These are phyloP conservation scores for Sciurus niger DNA, from an alignment of 2,113 vertebrate species.

Conservation along the genomic window DNA sequence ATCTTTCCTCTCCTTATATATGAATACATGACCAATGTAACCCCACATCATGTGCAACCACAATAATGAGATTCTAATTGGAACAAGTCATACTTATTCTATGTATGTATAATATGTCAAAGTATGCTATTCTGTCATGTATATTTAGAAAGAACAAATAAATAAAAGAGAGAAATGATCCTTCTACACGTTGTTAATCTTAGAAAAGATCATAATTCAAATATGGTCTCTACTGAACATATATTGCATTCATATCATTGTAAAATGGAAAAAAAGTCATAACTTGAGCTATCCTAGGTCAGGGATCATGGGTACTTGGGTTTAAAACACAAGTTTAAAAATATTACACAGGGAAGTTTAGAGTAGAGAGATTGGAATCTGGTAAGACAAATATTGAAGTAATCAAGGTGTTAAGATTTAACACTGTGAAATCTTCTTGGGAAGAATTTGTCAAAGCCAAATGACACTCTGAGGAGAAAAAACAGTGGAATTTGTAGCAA, in stretches of 20 bases:
- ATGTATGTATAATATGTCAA: too few species aligned
- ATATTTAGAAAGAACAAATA: too few species aligned
- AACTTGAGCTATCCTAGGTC: neutral
- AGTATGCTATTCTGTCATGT: too few species aligned
- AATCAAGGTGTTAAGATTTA: neutral
- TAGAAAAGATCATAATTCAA: neutral
- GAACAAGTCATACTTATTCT: too few species aligned
- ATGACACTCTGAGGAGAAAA: neutral
- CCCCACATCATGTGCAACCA: too few species aligned
- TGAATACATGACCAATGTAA: too few species aligned
- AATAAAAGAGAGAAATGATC: too few species aligned
- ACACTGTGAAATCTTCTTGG: too few species aligned
- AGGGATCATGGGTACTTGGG: neutral
- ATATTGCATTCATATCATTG: neutral
- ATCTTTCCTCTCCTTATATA: too few species aligned
- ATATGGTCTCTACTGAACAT: neutral
- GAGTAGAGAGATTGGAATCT: neutral
- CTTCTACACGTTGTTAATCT: neutral
- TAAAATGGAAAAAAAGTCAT: neutral
- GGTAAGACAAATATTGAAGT: neutral
- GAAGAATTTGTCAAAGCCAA: neutral
- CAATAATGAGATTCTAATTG: too few species aligned
- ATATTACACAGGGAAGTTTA: neutral
- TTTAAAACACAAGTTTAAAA: slow-evolving; percentile 14
- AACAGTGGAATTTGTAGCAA: neutral